Base-by-base conservation (phyloP, 2,797 vertebrate species). In the Trichosurus vulpecula region DNA sequence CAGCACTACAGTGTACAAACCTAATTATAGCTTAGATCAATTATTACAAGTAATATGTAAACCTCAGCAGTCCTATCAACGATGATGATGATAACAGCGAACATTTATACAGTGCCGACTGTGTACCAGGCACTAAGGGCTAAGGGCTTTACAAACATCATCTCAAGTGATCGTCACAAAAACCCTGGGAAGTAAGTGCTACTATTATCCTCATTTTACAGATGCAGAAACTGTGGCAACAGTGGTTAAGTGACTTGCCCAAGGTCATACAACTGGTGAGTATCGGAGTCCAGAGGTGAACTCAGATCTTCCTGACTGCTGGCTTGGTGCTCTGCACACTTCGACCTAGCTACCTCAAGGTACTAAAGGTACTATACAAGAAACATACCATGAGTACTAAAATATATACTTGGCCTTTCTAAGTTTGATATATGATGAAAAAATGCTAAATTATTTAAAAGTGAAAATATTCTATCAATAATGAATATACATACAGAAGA, bases 21-120 rank as follows among this genome's bases (percentile, higher is more conserved):
- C 61, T 52, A 31, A 90, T 3, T 13, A 87, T 52, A 92, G 94
- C 56, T 97, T 92, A 92, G 90, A 9, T 61, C 25, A n/a, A 92
- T 90, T 96, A 55, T 56, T 95, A 91, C 91, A 74, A 93, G 93
- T 1, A 30, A 91, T 0, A 52, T 6, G 57, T 4, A 35, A 19
- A 52, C n/a, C 56, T 94, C 52, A 91, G 41, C 89, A 93, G 55
- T 52, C 91, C 31, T 55, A 27, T 25, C n/a, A 53, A 11, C n/a
- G 66, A 19, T 47, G 8, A 47, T 41, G 5, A 41, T 10, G 4
- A 16, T n/a, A 9, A 74, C 25, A 41, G 16, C 25, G 2, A 25
- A 87, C 41, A 87, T 51, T 87, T 51, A 27, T 11, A 47, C 87
- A 27, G 9, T 1, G 8, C 41, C 41, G 51, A 27, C 74, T 87